Evolutionary conservation across 2,113 vertebrate species (phyloP).

Genomic region (Raja brachyura): DNA sequence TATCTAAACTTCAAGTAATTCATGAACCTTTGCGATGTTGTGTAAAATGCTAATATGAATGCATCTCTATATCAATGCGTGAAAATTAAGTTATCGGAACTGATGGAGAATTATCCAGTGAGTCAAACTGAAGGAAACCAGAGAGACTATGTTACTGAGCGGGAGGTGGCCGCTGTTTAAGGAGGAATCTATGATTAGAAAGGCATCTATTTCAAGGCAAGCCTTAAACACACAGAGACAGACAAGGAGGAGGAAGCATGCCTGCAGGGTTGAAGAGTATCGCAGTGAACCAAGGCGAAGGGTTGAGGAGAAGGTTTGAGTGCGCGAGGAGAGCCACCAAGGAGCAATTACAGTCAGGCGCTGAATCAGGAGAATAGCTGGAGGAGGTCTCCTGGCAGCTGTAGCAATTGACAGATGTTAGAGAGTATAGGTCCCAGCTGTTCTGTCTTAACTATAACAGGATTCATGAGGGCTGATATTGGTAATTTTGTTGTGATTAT

Average conservation of each 20-base stretch:
- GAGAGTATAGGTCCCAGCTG: neutral
- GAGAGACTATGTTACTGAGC: neutral
- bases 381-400: neutral
- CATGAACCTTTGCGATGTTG: neutral
- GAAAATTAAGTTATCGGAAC: neutral
- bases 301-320: neutral
- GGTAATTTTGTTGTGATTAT: neutral
- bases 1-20: neutral
- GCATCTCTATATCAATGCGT: neutral
- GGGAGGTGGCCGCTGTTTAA: too few relatives aligned
- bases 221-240: neutral
- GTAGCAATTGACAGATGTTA: constrained; percentile 13
- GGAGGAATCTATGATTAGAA: neutral
- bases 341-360: neutral
- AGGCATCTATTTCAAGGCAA: neutral
- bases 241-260: neutral
- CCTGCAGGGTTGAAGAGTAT: neutral
- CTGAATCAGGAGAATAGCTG: neutral
- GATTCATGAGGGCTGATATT: neutral
- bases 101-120: neutral
- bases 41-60: neutral
- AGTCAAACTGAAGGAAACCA: neutral
- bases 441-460: neutral
- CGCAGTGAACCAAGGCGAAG: neutral
- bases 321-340: neutral